phyloP scores from a whole-genome alignment of 1,140 invertebrate genomes.

The Aphis craccivora region DNA sequence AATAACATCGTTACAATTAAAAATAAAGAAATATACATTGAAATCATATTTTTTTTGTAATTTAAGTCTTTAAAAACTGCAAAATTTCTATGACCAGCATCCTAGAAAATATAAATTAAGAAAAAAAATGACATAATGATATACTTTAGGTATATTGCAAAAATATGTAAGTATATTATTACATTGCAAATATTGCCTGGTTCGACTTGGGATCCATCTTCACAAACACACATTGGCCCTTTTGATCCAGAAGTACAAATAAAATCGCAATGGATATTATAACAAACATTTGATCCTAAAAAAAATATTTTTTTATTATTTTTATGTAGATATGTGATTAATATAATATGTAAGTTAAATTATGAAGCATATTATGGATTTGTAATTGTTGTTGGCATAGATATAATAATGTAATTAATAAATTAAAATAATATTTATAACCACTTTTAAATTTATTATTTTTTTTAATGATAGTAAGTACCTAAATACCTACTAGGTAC shows the following conservation, averaged over 20 bases:
- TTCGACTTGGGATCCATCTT: slow-evolving; percentile 59
- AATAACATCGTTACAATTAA: not conserved
- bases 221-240: slow-evolving; percentile 59
- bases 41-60: not conserved
- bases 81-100: not conserved
- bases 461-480: no score
- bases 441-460: no score
- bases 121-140: not conserved
- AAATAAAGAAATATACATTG: slow-evolving; percentile 12
- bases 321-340: not conserved
- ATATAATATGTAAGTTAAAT: not conserved
- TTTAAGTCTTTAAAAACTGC: not conserved
- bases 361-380: not conserved
- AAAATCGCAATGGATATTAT: slow-evolving; percentile 56
- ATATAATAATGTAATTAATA: no score
- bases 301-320: not conserved
- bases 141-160: not conserved
- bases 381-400: no score
- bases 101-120: not conserved
- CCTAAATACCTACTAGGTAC: no score
- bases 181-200: slow-evolving; percentile 54
- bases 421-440: no score
- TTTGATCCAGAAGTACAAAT: slow-evolving; percentile 56
- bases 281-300: slow-evolving; percentile 58
- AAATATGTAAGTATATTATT: slow-evolving; percentile 33